These are phyloP conservation scores for Metacarcinus magister DNA, from an alignment of 2,888 invertebrate species.

Conservation along the genomic window DNA sequence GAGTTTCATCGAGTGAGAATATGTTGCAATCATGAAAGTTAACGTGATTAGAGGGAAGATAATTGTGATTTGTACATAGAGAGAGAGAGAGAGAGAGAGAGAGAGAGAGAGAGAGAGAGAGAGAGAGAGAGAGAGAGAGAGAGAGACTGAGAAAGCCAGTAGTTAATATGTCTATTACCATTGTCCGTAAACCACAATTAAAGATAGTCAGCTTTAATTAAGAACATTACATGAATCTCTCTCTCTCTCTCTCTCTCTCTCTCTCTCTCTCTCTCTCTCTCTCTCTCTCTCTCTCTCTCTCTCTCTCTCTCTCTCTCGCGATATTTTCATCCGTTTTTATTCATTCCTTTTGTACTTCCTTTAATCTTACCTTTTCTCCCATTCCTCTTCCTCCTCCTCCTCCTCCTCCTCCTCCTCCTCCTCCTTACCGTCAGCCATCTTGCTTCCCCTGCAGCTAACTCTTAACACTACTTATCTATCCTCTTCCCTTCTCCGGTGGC, in stretches of 20 bases:
- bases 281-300: background rate
- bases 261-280: background rate
- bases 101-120: constrained; percentile 29
- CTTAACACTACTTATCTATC: background rate
- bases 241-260: background rate
- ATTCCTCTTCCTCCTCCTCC: background rate
- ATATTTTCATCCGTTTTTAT: background rate
- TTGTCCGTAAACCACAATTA: background rate
- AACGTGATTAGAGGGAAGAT: background rate
- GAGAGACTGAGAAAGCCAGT: background rate
- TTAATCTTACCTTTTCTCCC: background rate
- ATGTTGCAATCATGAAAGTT: background rate
- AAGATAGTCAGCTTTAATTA: background rate
- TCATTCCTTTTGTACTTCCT: background rate
- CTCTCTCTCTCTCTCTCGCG: background rate
- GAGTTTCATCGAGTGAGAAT: background rate
- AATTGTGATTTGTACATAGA: background rate
- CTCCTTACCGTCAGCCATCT: background rate
- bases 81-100: background rate
- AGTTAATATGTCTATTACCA: background rate
- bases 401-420: background rate
- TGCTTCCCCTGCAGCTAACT: background rate
- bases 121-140: constrained; percentile 17
- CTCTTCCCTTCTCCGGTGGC: background rate
- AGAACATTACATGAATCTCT: background rate